phyloP scores from a whole-genome alignment of 1,140 invertebrate species.

The Metaphire vulgaris region DNA sequence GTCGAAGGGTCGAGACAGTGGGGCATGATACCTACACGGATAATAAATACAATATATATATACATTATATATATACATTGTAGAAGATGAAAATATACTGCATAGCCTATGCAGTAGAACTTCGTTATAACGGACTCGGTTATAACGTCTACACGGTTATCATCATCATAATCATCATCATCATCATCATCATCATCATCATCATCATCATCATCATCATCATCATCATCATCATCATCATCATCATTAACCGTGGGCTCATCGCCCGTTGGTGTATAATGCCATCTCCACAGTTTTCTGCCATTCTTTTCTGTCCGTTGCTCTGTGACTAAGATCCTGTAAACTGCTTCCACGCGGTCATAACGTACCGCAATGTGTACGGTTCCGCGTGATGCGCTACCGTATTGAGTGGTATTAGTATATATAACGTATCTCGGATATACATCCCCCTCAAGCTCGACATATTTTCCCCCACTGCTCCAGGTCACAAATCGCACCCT shows the following conservation, averaged over 20 bases:
- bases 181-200: background rate
- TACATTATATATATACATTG: no score
- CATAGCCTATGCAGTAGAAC: background rate
- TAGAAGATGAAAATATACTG: background rate
- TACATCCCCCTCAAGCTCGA: background rate
- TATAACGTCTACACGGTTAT: background rate
- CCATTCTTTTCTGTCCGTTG: no score
- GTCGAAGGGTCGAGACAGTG: slow-evolving; percentile 54
- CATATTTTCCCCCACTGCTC: no score
- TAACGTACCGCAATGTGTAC: no score
- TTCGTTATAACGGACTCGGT: background rate
- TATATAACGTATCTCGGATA: background rate
- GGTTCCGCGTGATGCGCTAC: no score
- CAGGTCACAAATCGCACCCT: no score
- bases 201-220: background rate
- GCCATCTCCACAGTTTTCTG: no score
- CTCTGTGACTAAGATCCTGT: no score
- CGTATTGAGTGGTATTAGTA: background rate
- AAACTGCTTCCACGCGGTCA: no score
- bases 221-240: background rate
- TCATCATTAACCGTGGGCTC: background rate
- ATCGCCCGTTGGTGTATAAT: no score
- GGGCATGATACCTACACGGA: slow-evolving; percentile 50
- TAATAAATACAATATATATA: no score
- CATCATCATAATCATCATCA: background rate